Evolutionary conservation across 2,113 vertebrate species (phyloP), one percentile per base, ranked within the genome.

Genomic region (Aythya baeri): DNA sequence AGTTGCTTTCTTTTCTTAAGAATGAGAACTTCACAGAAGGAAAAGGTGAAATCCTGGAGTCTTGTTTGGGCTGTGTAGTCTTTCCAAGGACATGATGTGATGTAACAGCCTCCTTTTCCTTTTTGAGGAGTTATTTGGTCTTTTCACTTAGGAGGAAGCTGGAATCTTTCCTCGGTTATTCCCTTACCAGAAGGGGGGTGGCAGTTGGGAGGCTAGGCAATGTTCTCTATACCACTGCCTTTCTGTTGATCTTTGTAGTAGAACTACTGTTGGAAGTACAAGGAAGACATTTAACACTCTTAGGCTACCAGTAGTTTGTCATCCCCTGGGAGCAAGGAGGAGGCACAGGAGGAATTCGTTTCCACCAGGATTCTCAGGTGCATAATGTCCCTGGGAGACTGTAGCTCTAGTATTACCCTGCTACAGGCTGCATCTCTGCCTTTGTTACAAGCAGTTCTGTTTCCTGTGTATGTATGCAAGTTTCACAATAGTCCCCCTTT

Each of bases 101-200:
- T 81, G 44, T 77, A 80, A 88, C 57, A 92, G 23, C 31, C 10
- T 58, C n/a, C n/a, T 86, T 92, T 91, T 44, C 62, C 81, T 44
- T 81, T 91, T 67, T 86, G 55, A 93, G 44, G 79, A 94, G 63
- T 61, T 80, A 80, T 83, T 94, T 88, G 59, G 68, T 88, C 59
- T 70, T 83, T 68, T 61, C 50, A 44, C 26, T 92, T 83, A 34
- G 13, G 26, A 80, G 27, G 21, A 89, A 86, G 13, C 52, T 91
- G 26, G 7, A 18, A 31, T 96, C 44, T 81, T 78, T 46, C 12
- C 41, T 71, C 20, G 15, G 13, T 73, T 72, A 32, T 44, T 74
- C 32, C 15, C 1, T 77, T 65, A 68, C 50, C 20, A 88, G 58
- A 14, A 25, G 2, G 26, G 23, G 6, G 8, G 1, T 2, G 25